Percentiles rank a stretch among this genome's conserved stretches.
phyloP scores from a whole-genome alignment of 2,797 vertebrate species.

The Pteronotus mesoamericanus region DNA sequence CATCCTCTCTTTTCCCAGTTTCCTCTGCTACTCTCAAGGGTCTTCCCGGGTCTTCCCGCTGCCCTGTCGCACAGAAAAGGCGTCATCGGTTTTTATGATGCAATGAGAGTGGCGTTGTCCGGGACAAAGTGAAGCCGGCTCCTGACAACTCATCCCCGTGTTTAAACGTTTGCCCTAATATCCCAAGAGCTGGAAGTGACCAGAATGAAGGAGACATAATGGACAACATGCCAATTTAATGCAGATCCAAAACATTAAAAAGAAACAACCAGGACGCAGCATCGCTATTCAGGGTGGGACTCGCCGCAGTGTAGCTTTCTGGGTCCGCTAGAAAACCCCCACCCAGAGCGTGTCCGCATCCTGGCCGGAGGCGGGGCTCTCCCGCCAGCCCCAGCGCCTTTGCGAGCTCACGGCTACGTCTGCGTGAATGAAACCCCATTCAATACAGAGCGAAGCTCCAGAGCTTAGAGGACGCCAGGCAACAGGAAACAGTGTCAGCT shows the following conservation, averaged over 20 bases:
- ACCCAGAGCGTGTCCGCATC: neutral
- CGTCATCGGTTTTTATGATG: neutral
- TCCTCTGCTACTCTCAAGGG: neutral
- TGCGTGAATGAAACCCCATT: neutral
- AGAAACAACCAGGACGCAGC: neutral
- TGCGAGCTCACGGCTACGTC: neutral
- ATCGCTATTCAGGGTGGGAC: neutral
- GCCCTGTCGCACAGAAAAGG: neutral
- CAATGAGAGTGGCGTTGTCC: neutral
- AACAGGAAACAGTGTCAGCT: neutral
- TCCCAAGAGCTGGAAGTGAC: neutral
- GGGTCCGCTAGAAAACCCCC: neutral
- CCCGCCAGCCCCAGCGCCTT: neutral
- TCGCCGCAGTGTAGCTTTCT: neutral
- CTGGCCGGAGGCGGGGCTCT: neutral
- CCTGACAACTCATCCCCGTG: neutral
- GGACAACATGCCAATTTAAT: constrained; percentile 60
- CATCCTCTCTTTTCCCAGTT: neutral
- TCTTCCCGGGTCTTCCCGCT: neutral
- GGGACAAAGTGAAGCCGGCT: neutral
- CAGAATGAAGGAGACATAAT: neutral
- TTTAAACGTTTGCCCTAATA: neutral
- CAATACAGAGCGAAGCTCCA: neutral
- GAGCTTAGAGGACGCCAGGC: neutral
- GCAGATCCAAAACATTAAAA: neutral